Evolutionary conservation across 2,113 vertebrate genomes (phyloP), one percentile per base, ranked within the genome.

Genomic region (Toxostoma redivivum): DNA sequence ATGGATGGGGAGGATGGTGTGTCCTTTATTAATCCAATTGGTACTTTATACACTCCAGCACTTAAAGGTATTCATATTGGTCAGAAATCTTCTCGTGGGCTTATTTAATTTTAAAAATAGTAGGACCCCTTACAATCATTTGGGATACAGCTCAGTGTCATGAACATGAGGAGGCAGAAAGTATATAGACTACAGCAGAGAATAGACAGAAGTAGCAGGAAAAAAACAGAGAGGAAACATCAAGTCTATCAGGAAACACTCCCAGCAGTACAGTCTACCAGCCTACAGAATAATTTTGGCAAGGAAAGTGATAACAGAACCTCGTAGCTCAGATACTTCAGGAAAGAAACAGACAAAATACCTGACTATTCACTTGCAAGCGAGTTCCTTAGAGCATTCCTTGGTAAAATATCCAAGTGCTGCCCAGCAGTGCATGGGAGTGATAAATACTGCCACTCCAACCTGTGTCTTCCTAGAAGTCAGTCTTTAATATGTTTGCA

Each of bases 1-100:
- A 97, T 98, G 77, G 99, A 99, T 64, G 99, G 99, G 62, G 98
- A 99, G 85, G 99, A 99, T 56, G 99, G 99, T 88, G 98, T 99
- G 23, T 99, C 99, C 86, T 99, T 99, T 96, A 98, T 99, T 92
- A 98, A 98, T 81, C 98, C 98, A 19, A 97, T 98, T 62, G 99
- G 99, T 81, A 97, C 98, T 82, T 97, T 98, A 83, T 99, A 98
- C 95, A 97, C 99, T 80, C 98, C 98, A 11, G 98, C 99, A 71
- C 98, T 99, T 90, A 99, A 99, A 99, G 99, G 99, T 99, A 99
- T 93, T 95, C 83, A 54, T 58, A 31, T 35, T 89, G 90, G 56
- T 83, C 84, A 77, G 89, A 76, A 81, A 48, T 90, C 48, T 88
- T 90, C 44, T 60, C 45, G 1, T 65, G 47, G 35, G 27, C 77